These are phyloP conservation scores for Acanthochromis polyacanthus DNA, from an alignment of 2,113 vertebrate genomes.

Conservation along the genomic window DNA sequence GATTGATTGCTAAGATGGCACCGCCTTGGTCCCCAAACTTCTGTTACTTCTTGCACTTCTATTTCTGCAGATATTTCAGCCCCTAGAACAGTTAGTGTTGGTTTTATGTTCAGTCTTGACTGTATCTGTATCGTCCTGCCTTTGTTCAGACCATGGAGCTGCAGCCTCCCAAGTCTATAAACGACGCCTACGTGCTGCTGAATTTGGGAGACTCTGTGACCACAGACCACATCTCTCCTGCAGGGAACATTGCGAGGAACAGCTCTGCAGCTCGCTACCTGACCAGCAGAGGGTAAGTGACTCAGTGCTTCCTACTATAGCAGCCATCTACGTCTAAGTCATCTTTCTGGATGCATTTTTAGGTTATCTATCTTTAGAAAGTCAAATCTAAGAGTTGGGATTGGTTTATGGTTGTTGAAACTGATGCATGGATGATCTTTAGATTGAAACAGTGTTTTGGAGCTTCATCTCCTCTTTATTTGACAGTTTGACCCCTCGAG, in stretches of 20 bases:
- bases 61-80: too few relatives aligned
- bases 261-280: conserved; percentile 95
- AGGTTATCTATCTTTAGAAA: too few relatives aligned
- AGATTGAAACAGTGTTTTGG: too few relatives aligned
- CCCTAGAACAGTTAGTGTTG: too few relatives aligned
- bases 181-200: conserved; percentile 92
- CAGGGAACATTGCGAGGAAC: conserved; percentile 96
- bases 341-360: not conserved
- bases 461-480: not conserved
- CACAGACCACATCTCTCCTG: conserved; percentile 98
- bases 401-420: too few relatives aligned
- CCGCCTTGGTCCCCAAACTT: too few relatives aligned
- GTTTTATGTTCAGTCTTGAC: not conserved
- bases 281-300: conserved; percentile 89
- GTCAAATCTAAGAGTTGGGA: too few relatives aligned
- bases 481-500: conserved; percentile 89
- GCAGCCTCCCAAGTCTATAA: conserved; percentile 86
- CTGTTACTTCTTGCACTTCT: too few relatives aligned
- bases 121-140: not conserved
- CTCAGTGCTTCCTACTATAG: too few relatives aligned
- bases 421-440: too few relatives aligned
- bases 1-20: too few relatives aligned
- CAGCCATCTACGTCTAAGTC: too few relatives aligned
- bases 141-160: conserved; percentile 87
- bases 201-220: conserved; percentile 97